These are phyloP conservation scores for Eira barbara DNA, from an alignment of 2,113 vertebrate species.

Conservation along the genomic window DNA sequence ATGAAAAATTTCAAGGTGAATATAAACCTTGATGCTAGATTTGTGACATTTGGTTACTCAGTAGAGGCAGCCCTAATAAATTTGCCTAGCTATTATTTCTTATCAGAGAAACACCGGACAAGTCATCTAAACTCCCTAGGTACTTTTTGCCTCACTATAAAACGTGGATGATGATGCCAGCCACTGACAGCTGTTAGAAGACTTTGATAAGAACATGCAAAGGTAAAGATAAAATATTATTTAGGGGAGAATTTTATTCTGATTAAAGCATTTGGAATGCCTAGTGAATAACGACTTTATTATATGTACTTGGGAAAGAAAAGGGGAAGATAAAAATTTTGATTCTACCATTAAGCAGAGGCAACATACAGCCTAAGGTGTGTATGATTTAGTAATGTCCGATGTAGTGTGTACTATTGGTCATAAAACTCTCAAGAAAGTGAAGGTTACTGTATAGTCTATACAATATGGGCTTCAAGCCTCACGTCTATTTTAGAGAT, in stretches of 20 bases:
- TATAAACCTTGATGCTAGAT: neutral
- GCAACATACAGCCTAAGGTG: neutral
- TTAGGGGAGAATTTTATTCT: neutral
- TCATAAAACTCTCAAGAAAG: neutral
- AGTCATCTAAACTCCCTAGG: neutral
- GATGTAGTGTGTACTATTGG: no score
- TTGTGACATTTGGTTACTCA: neutral
- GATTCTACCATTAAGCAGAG: neutral
- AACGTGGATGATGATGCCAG: neutral
- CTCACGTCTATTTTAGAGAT: neutral
- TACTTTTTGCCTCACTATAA: neutral
- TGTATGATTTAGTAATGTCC: neutral
- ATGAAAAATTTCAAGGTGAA: neutral
- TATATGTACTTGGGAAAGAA: neutral
- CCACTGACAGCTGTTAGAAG: neutral
- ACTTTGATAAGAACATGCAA: neutral
- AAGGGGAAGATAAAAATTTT: neutral
- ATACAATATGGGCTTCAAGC: neutral
- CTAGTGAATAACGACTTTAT: neutral
- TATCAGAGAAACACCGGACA: neutral
- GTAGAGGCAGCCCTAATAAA: neutral
- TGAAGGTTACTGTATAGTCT: neutral
- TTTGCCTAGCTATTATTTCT: neutral
- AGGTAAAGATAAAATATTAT: neutral
- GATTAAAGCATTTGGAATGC: neutral